These are phyloP conservation scores for Jaculus jaculus DNA, from an alignment of 2,113 vertebrate species.

Conservation along the genomic window DNA sequence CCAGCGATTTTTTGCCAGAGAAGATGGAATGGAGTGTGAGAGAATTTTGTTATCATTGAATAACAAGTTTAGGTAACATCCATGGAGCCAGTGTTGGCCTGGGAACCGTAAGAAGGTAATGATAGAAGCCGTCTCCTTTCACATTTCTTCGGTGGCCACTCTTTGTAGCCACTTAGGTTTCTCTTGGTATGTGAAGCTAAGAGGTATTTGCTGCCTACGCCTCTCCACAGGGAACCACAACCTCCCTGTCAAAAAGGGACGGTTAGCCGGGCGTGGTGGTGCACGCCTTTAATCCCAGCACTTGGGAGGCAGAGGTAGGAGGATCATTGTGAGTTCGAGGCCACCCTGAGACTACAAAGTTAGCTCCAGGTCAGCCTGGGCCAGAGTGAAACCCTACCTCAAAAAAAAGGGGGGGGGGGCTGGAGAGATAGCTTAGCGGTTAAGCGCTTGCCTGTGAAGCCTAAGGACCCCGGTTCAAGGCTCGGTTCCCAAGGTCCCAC, in stretches of 20 bases:
- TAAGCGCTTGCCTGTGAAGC: no score
- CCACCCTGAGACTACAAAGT: no score
- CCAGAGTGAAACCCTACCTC: no score
- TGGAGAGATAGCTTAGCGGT: no score
- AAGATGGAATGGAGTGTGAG: constrained; percentile 60
- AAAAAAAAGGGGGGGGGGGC: no score
- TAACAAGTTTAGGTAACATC: constrained; percentile 55
- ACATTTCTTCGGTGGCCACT: constrained; percentile 52
- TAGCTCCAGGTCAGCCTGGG: no score
- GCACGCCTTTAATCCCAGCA: no score
- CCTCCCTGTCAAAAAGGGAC: background rate
- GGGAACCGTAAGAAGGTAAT: constrained; percentile 40
- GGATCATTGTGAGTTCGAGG: no score
- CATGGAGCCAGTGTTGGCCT: constrained; percentile 53
- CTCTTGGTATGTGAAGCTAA: constrained; percentile 32
- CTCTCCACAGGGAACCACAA: background rate
- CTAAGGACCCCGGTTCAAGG: no score
- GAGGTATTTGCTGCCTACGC: background rate
- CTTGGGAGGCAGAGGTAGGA: no score
- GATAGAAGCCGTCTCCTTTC: constrained; percentile 60
- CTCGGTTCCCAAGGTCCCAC: no score
- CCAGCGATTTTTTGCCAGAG: constrained; percentile 50
- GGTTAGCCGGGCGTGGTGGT: no score
- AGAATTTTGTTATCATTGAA: constrained; percentile 70
- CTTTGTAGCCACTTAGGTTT: constrained; percentile 34